Conservation (phyloP, 2,113 vertebrate species). For the Meles meles region DNA sequence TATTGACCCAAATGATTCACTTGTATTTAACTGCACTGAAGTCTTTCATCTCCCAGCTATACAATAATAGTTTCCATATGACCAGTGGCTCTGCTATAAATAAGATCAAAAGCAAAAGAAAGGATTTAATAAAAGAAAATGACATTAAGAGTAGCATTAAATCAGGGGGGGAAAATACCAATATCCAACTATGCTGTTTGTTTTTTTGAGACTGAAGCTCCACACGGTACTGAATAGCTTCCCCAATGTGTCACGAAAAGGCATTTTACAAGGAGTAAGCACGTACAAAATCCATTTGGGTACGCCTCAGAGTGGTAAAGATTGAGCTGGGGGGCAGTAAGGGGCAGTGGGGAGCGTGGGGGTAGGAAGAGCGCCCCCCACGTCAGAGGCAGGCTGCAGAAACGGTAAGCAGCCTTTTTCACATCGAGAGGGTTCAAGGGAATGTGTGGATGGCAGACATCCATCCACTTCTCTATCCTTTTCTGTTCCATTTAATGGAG, state of each 20-base stretch:
- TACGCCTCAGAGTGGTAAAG: background rate
- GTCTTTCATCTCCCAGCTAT: slow-evolving; percentile 84
- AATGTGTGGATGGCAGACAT: background rate
- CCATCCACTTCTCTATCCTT: slow-evolving; percentile 11
- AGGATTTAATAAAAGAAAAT: slow-evolving; percentile 82
- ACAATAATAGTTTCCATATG: slow-evolving; percentile 86
- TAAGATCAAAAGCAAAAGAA: slow-evolving; percentile 87
- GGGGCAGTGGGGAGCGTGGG: background rate
- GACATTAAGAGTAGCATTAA: slow-evolving; percentile 81
- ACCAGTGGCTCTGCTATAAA: slow-evolving; percentile 85
- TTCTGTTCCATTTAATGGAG: slow-evolving; percentile 49
- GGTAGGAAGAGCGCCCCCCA: background rate
- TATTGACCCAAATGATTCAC: slow-evolving; percentile 79
- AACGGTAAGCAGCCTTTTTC: background rate
- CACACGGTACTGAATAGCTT: slow-evolving; percentile 41
- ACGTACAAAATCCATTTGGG: slow-evolving; percentile 37
- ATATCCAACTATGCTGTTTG: slow-evolving; percentile 67
- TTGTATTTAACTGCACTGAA: slow-evolving; percentile 77
- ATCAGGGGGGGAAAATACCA: slow-evolving; percentile 73
- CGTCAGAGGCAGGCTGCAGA: background rate
- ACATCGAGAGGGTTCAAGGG: background rate
- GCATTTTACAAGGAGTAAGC: slow-evolving; percentile 37
- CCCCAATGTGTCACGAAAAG: slow-evolving; percentile 22
- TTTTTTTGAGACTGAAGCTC: slow-evolving; percentile 32
- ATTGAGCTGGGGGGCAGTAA: background rate